Conservation (phyloP, 2,888 invertebrate species). For the Leucania comma region DNA sequence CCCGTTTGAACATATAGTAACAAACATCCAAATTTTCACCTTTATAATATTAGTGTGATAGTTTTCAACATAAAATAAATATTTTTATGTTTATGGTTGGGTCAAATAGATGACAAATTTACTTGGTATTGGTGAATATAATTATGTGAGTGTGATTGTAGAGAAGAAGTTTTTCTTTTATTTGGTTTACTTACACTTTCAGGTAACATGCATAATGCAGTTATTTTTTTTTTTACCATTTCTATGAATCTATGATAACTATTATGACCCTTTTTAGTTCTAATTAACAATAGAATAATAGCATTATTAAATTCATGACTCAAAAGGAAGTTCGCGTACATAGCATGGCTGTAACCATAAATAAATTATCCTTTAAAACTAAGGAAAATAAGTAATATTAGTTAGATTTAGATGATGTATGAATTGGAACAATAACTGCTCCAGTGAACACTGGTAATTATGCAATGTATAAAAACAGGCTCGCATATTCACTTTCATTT, state of each 20-base stretch:
- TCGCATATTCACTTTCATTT: constrained; percentile 62
- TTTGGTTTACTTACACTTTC: neutral
- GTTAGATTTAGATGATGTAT: constrained; percentile 33
- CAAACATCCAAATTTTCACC: no score
- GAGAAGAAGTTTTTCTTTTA: constrained; percentile 2
- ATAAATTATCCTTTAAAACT: constrained; percentile 40
- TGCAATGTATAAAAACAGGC: constrained; percentile 59
- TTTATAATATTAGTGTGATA: no score
- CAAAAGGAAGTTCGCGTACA: constrained; percentile 34
- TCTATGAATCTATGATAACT: neutral
- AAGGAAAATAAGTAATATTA: constrained; percentile 39
- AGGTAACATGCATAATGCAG: neutral
- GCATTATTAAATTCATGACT: constrained; percentile 16
- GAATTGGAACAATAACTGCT: constrained; percentile 43
- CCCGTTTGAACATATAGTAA: no score
- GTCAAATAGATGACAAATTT: neutral
- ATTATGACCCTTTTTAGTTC: neutral
- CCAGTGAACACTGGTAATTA: constrained; percentile 52
- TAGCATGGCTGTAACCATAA: neutral
- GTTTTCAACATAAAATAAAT: no score
- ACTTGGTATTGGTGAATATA: neutral
- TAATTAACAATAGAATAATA: neutral
- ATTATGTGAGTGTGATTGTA: no score
- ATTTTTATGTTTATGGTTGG: neutral
- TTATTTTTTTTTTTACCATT: no score